Base-by-base conservation (phyloP, 1,140 invertebrate species). In the Ctenoplectra terminalis region DNA sequence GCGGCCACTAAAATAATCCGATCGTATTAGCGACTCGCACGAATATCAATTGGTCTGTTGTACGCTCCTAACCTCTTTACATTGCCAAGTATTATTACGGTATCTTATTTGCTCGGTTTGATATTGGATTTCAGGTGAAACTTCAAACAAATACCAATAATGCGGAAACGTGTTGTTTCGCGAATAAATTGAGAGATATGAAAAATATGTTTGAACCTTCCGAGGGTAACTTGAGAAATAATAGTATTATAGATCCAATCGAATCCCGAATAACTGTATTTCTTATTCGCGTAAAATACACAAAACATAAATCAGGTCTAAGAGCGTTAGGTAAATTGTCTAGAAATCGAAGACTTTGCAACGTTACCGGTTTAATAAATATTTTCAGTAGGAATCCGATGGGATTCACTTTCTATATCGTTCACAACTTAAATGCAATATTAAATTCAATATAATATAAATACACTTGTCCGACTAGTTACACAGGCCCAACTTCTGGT, bases 1-100 rank as follows among this genome's bases (percentile, higher is more conserved):
- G 60, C n/a, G 60, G 34, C n/a, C 31, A 64, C 73, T 75, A 64
- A 61, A 64, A 75, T 64, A 64, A 74, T 74, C 46, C 31, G 23
- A 64, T 75, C 73, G 73, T 64, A 75, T 64, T 64, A 75, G 60
- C 73, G 29, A 52, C 31, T 37, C 15, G 46, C 31, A 29, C 52
- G 71, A 73, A 73, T 73, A 60, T 75, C 60, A 75, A 75, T 75
- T 64, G 43, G 29, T 17, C 43, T 8, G 40, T 43, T 69, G 46
- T 34, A 48, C 23, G 46, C 58, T 9, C 2, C 23, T 64, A 64
- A 75, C 46, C 73, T 43, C 43, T 15, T 75, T 75, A 52, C 73
- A 75, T 52, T 23, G 17, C 9, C 34, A 64, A 75, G 56, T 40
- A 64, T 74, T 46, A 37, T 48, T 73, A 73, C 71, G 60, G 73